Evolutionary conservation across 2,797 vertebrate genomes (phyloP).

Genomic region (Muscicapa comitata): DNA sequence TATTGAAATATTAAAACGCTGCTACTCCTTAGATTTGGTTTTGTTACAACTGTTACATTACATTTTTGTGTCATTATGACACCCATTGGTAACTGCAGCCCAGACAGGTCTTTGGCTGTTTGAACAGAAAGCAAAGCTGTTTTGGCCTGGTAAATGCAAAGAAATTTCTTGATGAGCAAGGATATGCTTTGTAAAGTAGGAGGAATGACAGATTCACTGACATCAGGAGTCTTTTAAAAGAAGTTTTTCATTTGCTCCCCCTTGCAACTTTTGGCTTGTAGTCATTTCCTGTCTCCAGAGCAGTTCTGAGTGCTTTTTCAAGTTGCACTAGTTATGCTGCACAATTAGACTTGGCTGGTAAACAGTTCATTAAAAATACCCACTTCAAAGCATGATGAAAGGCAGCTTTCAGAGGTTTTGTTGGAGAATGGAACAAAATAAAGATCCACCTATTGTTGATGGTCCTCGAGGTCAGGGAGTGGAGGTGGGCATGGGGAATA

Average conservation of each 20-base stretch:
- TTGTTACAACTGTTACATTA: conserved; percentile 29
- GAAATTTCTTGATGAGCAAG: background rate
- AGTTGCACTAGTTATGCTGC: background rate
- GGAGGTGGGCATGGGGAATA: background rate
- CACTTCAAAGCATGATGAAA: conserved; percentile 33
- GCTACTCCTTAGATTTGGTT: conserved; percentile 29
- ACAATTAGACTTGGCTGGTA: conserved; percentile 34
- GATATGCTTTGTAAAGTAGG: background rate
- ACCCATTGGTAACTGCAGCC: background rate
- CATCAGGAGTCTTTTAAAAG: background rate
- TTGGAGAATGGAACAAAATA: background rate
- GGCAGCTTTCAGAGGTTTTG: background rate
- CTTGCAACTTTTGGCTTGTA: conserved; percentile 24
- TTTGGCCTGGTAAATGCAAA: background rate
- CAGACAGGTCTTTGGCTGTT: background rate
- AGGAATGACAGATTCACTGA: background rate
- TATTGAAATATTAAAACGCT: conserved; percentile 58
- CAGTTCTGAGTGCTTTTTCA: conserved; percentile 9
- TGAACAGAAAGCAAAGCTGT: background rate
- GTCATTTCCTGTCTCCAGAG: background rate
- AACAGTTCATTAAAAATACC: conserved; percentile 45
- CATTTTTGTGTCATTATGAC: background rate
- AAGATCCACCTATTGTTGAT: background rate
- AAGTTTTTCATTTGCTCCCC: background rate
- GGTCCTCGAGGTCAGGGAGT: background rate